Base-by-base conservation (phyloP, 2,888 invertebrate genomes). In the Cephalotes varians region DNA sequence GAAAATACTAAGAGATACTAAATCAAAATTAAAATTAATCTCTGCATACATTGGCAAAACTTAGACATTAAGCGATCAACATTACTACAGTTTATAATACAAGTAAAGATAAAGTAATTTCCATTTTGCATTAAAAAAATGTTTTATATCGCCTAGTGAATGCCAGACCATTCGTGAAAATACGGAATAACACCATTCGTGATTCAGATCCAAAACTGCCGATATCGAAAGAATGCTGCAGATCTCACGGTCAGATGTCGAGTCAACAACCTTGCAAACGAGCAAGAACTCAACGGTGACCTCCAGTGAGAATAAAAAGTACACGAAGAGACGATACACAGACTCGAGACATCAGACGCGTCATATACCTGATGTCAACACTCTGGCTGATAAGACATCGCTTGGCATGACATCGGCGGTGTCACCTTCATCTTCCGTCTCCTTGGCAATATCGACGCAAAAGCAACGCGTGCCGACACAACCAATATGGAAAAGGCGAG, bases 401-500 rank as follows among this genome's bases (percentile, higher is more conserved):
- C 82, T 89, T 82, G 81, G 91, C 31, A 83, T 87, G 64, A 83
- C 92, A 25, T 85, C 90, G 25, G 81, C 91, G 21, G 88, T 91
- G 49, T 90, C 91, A 44, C 85, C 92, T 54, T 87, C 90, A 49
- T 87, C 91, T 31, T 82, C 89, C 6, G 73, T 90, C 34, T 81
- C 83, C n/a, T 58, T 91, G 93, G 54, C 47, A 89, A 93, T 91
- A 85, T 83, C 84, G 74, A 67, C 82, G 51, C 91, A 90, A 69
- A 91, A 86, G 72, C 90, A 88, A 67, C 88, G 89, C 10, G 80
- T 87, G 9, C 79, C 89, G 0, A 89, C 91, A 1, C 85, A 93
- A 60, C 95, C 96, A 74, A 96, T 97, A 28, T 98, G 97, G 96
- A 98, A 98, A 94, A 95, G 98, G 85, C 96, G 97, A 84, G 98